Evolutionary conservation across 2,888 invertebrate genomes (phyloP).

Genomic region (Plutella xylostella): DNA sequence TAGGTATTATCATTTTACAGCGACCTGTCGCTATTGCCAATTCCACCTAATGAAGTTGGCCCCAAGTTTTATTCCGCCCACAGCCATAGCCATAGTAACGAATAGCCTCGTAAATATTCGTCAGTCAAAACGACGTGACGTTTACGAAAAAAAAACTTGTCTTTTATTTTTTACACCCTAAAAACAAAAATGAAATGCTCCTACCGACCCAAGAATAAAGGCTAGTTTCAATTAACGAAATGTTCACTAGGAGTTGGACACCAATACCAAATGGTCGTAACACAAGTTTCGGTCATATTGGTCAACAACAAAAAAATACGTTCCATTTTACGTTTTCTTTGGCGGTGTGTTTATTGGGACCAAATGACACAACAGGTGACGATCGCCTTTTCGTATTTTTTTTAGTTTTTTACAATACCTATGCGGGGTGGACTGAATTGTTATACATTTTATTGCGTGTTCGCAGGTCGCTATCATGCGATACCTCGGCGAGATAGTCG

Average conservation of each 20-base stretch:
- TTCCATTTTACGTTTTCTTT: conserved; percentile 49
- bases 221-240: neutral
- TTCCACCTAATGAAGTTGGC: conserved; percentile 60
- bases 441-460: conserved; percentile 65
- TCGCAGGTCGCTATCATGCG: conserved; percentile 32
- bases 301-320: no score
- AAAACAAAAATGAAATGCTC: conserved; percentile 20
- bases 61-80: conserved; percentile 51
- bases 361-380: conserved; percentile 71
- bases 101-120: conserved; percentile 65
- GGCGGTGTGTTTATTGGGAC: conserved; percentile 62
- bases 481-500: conserved; percentile 33
- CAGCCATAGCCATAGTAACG: conserved; percentile 30
- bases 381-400: conserved; percentile 37
- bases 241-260: neutral
- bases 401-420: conserved; percentile 21
- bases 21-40: conserved; percentile 35
- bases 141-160: conserved; percentile 35
- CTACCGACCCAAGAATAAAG: conserved; percentile 13
- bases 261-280: conserved; percentile 33
- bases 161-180: conserved; percentile 17
- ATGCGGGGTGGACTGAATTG: conserved; percentile 42
- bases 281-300: conserved; percentile 52
- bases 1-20: conserved; percentile 43
- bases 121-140: conserved; percentile 60